phyloP scores from a whole-genome alignment of 2,888 invertebrate genomes.

The Morpho deidamia region DNA sequence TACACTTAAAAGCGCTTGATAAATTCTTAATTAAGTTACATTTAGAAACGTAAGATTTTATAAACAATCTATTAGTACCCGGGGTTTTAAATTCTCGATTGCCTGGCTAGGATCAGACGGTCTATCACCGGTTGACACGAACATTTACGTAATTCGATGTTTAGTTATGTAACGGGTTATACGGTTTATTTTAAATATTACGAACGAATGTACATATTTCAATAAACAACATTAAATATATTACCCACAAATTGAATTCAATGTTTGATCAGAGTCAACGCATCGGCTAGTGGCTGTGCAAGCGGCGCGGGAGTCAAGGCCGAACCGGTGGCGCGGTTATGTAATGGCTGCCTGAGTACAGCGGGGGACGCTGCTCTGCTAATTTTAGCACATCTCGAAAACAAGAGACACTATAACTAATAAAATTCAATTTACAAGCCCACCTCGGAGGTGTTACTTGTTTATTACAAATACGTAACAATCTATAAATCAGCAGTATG shows the following conservation, averaged over 20 bases:
- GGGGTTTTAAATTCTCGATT: too few species aligned
- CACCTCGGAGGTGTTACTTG: slow-evolving; percentile 26
- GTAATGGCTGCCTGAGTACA: slow-evolving; percentile 46
- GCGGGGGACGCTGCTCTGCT: slow-evolving; percentile 57
- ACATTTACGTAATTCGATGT: too few species aligned
- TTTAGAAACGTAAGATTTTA: too few species aligned
- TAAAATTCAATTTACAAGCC: slow-evolving; percentile 36
- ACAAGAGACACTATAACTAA: slow-evolving; percentile 47
- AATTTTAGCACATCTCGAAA: slow-evolving; percentile 69
- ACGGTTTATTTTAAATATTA: too few species aligned
- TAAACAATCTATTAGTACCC: too few species aligned
- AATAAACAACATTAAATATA: neutral
- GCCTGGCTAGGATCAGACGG: too few species aligned
- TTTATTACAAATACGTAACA: neutral
- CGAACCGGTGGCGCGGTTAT: slow-evolving; percentile 61
- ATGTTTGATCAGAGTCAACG: slow-evolving; percentile 5
- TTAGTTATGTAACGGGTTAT: too few species aligned
- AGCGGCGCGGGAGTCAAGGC: slow-evolving; percentile 77
- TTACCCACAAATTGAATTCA: slow-evolving; percentile 5
- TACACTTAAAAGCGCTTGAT: too few species aligned
- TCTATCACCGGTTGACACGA: too few species aligned
- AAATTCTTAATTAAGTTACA: too few species aligned
- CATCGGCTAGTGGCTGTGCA: slow-evolving; percentile 19
- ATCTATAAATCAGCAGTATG: neutral
- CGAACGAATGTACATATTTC: too few species aligned